These are phyloP conservation scores for Toxotes lorentzi DNA, from an alignment of 2,797 vertebrate species.

Conservation along the genomic window DNA sequence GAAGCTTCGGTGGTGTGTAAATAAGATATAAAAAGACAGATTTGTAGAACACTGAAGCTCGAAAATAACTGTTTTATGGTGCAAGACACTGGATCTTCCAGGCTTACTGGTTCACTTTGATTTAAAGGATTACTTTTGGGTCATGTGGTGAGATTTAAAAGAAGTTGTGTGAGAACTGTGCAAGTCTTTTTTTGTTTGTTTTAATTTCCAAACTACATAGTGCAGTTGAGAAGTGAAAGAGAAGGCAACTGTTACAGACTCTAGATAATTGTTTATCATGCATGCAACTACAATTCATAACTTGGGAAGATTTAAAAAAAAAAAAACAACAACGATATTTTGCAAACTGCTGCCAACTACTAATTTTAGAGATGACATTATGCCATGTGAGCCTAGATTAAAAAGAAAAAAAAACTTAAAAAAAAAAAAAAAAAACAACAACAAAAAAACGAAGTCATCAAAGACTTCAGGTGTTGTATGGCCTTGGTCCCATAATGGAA, in stretches of 20 bases:
- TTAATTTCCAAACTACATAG: constrained; percentile 20
- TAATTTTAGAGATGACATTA: constrained; percentile 68
- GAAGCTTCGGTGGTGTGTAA: constrained; percentile 37
- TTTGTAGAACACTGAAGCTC: constrained; percentile 15
- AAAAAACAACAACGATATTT: constrained; percentile 26
- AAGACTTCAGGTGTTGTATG: constrained; percentile 79
- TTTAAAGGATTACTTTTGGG: constrained; percentile 3
- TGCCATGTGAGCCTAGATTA: constrained; percentile 71
- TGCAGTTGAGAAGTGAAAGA: constrained; percentile 36
- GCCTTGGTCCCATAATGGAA: constrained; percentile 84
- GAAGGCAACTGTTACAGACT: constrained; percentile 52
- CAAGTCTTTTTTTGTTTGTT: constrained; percentile 22
- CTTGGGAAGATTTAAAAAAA: constrained; percentile 43
- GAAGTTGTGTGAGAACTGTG: constrained; percentile 23
- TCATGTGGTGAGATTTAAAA: constrained; percentile 40
- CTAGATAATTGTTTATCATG: constrained; percentile 70
- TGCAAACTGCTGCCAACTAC: constrained; percentile 68
- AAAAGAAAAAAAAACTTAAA: constrained; percentile 36
- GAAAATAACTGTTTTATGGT: constrained; percentile 9
- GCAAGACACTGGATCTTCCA: constrained; percentile 12
- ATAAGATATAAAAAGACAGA: constrained; percentile 35
- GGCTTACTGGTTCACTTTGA: constrained; percentile 33
- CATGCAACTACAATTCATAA: constrained; percentile 74
- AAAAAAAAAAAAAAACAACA: constrained; percentile 36
- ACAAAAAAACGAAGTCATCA: constrained; percentile 51